These are phyloP conservation scores for Zhengitettix transpicula DNA, from an alignment of 2,888 invertebrate species.

Conservation along the genomic window DNA sequence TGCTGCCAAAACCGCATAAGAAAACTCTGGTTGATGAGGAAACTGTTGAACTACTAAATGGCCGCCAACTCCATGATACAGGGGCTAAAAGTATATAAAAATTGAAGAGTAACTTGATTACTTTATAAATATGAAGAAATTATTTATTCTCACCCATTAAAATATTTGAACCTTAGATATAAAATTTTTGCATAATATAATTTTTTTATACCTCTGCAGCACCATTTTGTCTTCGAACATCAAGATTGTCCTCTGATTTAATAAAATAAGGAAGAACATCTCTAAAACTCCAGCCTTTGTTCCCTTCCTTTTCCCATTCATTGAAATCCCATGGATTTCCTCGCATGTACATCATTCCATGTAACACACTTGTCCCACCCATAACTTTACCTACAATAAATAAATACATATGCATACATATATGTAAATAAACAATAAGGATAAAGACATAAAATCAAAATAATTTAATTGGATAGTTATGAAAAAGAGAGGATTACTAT, in stretches of 20 bases:
- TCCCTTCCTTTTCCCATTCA: conserved; percentile 67
- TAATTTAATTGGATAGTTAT: too few relatives aligned
- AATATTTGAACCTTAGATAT: too few relatives aligned
- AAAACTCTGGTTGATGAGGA: neutral
- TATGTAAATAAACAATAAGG: too few relatives aligned
- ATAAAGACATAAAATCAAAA: too few relatives aligned
- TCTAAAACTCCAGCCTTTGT: conserved; percentile 72
- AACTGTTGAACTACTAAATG: neutral
- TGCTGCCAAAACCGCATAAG: neutral
- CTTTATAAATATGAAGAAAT: too few relatives aligned
- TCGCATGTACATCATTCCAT: conserved; percentile 82
- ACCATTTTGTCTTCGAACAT: conserved; percentile 20
- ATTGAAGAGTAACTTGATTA: too few relatives aligned
- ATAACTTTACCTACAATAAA: conserved; percentile 51
- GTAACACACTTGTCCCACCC: conserved; percentile 73
- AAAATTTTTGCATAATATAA: too few relatives aligned
- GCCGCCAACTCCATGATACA: neutral
- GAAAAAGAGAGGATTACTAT: too few relatives aligned
- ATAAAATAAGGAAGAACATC: conserved; percentile 69
- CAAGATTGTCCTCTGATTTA: conserved; percentile 75
- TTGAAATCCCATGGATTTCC: conserved; percentile 79
- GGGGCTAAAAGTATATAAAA: too few relatives aligned
- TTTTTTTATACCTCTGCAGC: neutral
- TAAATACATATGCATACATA: too few relatives aligned
- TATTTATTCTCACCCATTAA: too few relatives aligned